Evolutionary conservation across 1,140 invertebrate species (phyloP).

Genomic region (Cepaea nemoralis): DNA sequence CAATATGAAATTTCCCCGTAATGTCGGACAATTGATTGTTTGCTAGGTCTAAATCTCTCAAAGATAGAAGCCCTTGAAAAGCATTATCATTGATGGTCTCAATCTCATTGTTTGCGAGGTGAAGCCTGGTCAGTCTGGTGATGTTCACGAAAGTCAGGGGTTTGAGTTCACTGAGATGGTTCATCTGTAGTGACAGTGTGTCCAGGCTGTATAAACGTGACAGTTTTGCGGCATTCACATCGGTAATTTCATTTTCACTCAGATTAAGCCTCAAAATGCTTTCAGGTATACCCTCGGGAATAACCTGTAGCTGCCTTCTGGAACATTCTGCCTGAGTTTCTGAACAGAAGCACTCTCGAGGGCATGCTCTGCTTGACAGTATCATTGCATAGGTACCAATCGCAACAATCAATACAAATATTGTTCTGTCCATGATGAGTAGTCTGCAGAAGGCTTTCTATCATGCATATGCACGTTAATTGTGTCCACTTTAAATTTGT

Average conservation of each 20-base stretch:
- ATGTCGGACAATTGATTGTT: slow-evolving; percentile 74
- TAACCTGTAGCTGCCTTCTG: background rate
- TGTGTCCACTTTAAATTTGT: too few relatives aligned
- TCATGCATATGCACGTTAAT: too few relatives aligned
- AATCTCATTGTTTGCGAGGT: slow-evolving; percentile 46
- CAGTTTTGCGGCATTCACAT: slow-evolving; percentile 22
- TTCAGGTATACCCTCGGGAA: slow-evolving; percentile 1
- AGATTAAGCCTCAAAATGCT: slow-evolving; percentile 40
- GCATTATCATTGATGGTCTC: slow-evolving; percentile 54
- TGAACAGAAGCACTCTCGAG: background rate
- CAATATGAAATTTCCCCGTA: slow-evolving; percentile 68
- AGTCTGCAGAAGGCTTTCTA: too few relatives aligned
- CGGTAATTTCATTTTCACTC: slow-evolving; percentile 51
- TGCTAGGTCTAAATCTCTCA: slow-evolving; percentile 76
- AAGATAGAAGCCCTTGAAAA: slow-evolving; percentile 56
- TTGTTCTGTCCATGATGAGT: background rate
- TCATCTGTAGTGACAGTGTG: slow-evolving; percentile 31
- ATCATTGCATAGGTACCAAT: background rate
- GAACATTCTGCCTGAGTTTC: slow-evolving; percentile 8
- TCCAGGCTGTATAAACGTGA: slow-evolving; percentile 31
- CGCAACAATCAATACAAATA: background rate
- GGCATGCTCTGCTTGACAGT: background rate
- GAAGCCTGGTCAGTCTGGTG: slow-evolving; percentile 35
- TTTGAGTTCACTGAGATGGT: slow-evolving; percentile 31
- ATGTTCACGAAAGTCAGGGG: slow-evolving; percentile 42